Conservation (phyloP, 2,113 vertebrate species). For the Octodon degus region DNA sequence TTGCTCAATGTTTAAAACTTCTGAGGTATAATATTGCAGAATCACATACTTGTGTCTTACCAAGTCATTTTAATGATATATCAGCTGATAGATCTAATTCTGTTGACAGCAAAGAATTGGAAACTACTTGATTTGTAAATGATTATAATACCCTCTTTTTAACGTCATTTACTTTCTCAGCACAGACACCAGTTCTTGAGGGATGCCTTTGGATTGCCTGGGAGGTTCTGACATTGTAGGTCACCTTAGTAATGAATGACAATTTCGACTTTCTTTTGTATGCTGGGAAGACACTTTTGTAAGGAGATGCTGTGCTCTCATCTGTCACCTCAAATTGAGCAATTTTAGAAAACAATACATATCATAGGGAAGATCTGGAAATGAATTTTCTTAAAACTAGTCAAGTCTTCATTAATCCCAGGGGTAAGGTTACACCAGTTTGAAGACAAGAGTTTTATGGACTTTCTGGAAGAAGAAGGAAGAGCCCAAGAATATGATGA, state of each 20-base stretch:
- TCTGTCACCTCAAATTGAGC: not conserved
- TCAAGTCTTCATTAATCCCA: not conserved
- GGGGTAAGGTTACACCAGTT: not conserved
- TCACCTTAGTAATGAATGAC: not conserved
- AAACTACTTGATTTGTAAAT: constrained; percentile 16
- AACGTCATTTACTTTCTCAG: constrained; percentile 25
- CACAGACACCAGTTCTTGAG: constrained; percentile 22
- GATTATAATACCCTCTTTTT: constrained; percentile 12
- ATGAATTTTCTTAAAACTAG: constrained; percentile 34
- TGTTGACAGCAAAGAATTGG: constrained; percentile 27
- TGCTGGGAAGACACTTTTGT: constrained; percentile 5
- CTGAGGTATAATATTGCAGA: not conserved
- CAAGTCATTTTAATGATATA: not conserved
- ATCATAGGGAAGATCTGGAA: not conserved
- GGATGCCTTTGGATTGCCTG: not conserved
- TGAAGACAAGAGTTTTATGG: not conserved
- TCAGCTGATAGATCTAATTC: constrained; percentile 18
- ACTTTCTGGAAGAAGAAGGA: not conserved
- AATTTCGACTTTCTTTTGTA: constrained; percentile 35
- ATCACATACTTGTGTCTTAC: not conserved
- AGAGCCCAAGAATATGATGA: not conserved
- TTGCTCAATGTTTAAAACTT: not conserved
- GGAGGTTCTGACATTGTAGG: constrained; percentile 18
- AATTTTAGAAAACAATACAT: not conserved
- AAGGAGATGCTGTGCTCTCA: not conserved